phyloP scores from a whole-genome alignment of 2,888 invertebrate species.

The Ditylenchus weischeri region DNA sequence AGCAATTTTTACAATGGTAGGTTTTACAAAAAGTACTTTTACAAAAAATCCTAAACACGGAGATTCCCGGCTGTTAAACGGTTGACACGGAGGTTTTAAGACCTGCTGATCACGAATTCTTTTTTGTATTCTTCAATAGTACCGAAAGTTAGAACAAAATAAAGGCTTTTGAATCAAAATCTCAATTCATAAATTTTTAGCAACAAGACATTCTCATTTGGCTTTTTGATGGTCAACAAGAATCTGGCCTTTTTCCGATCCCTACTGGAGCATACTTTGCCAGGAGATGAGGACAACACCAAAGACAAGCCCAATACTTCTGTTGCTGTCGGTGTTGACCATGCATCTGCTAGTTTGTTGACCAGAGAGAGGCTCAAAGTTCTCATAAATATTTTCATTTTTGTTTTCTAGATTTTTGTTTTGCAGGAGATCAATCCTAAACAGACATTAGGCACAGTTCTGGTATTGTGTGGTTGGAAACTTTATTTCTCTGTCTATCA shows the following conservation, averaged over 20 bases:
- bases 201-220: slow-evolving; percentile 92
- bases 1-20: too few species aligned
- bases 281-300: slow-evolving; percentile 64
- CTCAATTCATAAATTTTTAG: slow-evolving; percentile 63
- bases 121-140: too few species aligned
- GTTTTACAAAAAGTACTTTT: too few species aligned
- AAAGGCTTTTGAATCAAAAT: neutral
- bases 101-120: too few species aligned
- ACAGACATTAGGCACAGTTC: slow-evolving; percentile 92
- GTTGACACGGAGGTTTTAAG: too few species aligned
- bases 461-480: slow-evolving; percentile 89
- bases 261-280: slow-evolving; percentile 79
- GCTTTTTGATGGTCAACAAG: slow-evolving; percentile 85
- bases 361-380: neutral
- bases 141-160: neutral
- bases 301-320: neutral
- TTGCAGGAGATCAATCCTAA: slow-evolving; percentile 77
- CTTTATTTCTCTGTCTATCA: slow-evolving; percentile 99
- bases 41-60: too few species aligned
- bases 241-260: slow-evolving; percentile 89
- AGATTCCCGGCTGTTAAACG: too few species aligned
- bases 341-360: too few species aligned
- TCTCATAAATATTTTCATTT: neutral
- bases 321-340: neutral
- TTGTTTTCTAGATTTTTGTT: slow-evolving; percentile 16